Percentiles rank a stretch among this genome's conserved stretches.
phyloP scores from a whole-genome alignment of 2,888 invertebrate genomes.

The Agriopis leucophaearia region DNA sequence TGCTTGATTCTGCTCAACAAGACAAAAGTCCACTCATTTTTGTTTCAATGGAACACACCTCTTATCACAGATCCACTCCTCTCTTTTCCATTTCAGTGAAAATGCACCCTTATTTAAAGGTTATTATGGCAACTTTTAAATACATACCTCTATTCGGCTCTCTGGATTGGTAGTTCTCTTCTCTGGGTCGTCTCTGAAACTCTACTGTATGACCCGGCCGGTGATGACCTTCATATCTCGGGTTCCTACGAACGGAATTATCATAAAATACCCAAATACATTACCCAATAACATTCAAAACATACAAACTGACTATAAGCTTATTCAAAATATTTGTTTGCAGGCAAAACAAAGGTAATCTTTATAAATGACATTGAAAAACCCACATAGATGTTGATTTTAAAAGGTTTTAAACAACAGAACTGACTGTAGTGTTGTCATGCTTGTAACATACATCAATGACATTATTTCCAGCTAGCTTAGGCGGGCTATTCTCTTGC shows the following conservation, averaged over 20 bases:
- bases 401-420: neutral
- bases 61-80: too few species aligned
- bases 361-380: neutral
- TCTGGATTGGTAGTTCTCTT: conserved; percentile 64
- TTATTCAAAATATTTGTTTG: neutral
- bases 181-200: conserved; percentile 67
- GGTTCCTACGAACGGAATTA: conserved; percentile 55
- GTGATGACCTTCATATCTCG: conserved; percentile 65
- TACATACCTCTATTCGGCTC: conserved; percentile 69
- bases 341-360: conserved; percentile 8
- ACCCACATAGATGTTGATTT: neutral
- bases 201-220: conserved; percentile 57
- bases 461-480: neutral
- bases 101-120: too few species aligned
- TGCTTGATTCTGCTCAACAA: too few species aligned
- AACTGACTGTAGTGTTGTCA: neutral
- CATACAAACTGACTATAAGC: neutral
- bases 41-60: too few species aligned
- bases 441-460: neutral
- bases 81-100: too few species aligned
- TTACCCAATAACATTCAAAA: neutral
- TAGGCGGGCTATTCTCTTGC: neutral
- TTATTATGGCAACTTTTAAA: neutral
- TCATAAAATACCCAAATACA: neutral
- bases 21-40: too few species aligned